These are phyloP conservation scores for Lethenteron camtschaticum DNA, from an alignment of 2,113 vertebrate species.

Conservation along the genomic window DNA sequence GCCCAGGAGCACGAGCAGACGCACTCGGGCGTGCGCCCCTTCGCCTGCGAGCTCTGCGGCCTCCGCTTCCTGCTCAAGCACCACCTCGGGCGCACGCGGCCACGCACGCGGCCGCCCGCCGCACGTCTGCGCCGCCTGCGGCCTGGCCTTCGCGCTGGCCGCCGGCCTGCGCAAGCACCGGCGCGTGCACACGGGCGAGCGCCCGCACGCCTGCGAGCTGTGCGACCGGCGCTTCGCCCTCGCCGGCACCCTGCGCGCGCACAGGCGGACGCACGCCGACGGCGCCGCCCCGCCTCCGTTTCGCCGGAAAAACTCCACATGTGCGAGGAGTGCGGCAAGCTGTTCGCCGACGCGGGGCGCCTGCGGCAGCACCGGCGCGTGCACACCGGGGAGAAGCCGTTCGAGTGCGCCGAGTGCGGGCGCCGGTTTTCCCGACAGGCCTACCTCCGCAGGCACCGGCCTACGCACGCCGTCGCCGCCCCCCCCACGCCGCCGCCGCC, in stretches of 20 bases:
- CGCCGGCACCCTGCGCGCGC: no score
- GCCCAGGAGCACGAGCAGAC: no score
- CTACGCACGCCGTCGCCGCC: no score
- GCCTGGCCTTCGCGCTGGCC: background rate
- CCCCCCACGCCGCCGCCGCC: no score
- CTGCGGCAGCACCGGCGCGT: background rate
- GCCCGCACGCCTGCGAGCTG: background rate
- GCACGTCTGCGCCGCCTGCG: background rate
- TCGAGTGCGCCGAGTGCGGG: background rate
- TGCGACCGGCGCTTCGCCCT: background rate
- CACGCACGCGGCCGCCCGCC: background rate
- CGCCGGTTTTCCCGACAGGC: background rate
- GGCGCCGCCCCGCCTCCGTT: no score
- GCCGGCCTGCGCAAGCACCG: background rate
- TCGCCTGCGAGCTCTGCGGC: no score
- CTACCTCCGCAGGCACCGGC: no score
- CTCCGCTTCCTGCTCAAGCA: no score
- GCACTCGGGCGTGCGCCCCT: no score
- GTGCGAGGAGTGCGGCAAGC: background rate
- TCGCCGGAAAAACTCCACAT: background rate
- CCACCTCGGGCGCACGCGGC: no score
- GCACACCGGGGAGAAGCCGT: conserved; percentile 3
- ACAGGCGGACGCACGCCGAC: no score
- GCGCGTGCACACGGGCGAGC: background rate
- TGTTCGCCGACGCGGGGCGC: background rate